phyloP scores from a whole-genome alignment of 1,140 invertebrate genomes.

The Philaenus spumarius region DNA sequence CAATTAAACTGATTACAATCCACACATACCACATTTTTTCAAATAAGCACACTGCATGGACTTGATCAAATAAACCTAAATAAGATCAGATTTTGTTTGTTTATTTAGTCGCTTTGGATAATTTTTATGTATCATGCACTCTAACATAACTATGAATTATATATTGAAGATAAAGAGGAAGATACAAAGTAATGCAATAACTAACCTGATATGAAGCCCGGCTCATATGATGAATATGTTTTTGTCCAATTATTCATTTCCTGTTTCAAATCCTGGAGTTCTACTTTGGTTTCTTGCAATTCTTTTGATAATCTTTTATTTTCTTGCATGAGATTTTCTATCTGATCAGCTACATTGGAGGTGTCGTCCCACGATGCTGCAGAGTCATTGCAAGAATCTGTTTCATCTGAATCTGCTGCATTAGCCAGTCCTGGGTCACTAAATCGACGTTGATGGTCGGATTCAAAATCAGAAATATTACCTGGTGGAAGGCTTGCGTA shows the following conservation, averaged over 20 bases:
- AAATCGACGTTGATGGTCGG: conserved; percentile 22
- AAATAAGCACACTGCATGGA: no score
- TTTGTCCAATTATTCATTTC: conserved; percentile 12
- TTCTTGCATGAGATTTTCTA: conserved; percentile 18
- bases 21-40: no score
- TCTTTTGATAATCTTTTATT: conserved; percentile 23
- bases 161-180: no score
- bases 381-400: conserved; percentile 9
- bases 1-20: no score
- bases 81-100: no score
- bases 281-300: conserved; percentile 19
- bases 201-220: conserved; percentile 15
- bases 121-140: no score
- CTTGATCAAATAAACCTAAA: no score
- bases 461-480: conserved; percentile 19
- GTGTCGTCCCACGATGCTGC: conserved; percentile 2
- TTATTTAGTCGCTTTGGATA: no score
- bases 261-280: conserved; percentile 21
- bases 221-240: conserved; percentile 4
- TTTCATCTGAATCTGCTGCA: conserved; percentile 16
- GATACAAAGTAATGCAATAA: no score
- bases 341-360: conserved; percentile 9
- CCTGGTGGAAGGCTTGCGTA: conserved; percentile 26
- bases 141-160: no score
- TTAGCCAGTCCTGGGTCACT: conserved; percentile 27